Percentiles rank a stretch among this genome's conserved stretches.
Evolutionary conservation across 2,797 vertebrate species (phyloP).

Genomic region (Jordanella pulchra): DNA sequence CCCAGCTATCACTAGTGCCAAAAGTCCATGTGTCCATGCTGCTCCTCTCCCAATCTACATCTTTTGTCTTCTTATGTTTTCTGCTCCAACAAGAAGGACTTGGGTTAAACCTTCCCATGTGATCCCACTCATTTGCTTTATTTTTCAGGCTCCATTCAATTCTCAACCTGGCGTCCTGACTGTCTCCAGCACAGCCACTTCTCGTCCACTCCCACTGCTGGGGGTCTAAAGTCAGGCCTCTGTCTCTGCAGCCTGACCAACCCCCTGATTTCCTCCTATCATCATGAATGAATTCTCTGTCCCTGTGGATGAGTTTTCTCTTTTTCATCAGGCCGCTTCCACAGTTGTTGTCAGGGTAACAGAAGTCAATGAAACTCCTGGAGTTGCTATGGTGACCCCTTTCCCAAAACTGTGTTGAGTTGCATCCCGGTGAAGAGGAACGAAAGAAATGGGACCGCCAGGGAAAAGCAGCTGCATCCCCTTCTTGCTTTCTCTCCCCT

Average conservation of each 20-base stretch:
- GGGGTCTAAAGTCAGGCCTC: slow-evolving; percentile 48
- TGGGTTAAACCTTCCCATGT: slow-evolving; percentile 52
- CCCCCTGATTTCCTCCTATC: slow-evolving; percentile 67
- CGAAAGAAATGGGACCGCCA: slow-evolving; percentile 67
- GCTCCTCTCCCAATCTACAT: slow-evolving; percentile 67
- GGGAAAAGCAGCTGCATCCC: slow-evolving; percentile 49
- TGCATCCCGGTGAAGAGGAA: slow-evolving; percentile 63
- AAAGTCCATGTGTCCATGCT: slow-evolving; percentile 73
- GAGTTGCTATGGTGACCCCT: slow-evolving; percentile 78
- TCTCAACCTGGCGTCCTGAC: slow-evolving; percentile 36
- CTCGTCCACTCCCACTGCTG: slow-evolving; percentile 70
- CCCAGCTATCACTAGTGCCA: slow-evolving; percentile 74
- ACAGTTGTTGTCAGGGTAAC: slow-evolving; percentile 78
- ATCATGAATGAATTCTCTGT: slow-evolving; percentile 74
- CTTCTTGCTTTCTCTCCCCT: slow-evolving; percentile 41
- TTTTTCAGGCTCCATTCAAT: slow-evolving; percentile 44
- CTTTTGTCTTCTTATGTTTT: slow-evolving; percentile 55
- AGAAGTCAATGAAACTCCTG: slow-evolving; percentile 77
- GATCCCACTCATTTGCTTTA: slow-evolving; percentile 60
- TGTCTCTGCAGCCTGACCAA: slow-evolving; percentile 50
- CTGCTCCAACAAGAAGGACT: slow-evolving; percentile 56
- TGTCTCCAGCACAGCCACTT: slow-evolving; percentile 22
- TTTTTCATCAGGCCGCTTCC: slow-evolving; percentile 76
- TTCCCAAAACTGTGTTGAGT: slow-evolving; percentile 74
- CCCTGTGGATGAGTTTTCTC: slow-evolving; percentile 73